Evolutionary conservation across 2,113 vertebrate genomes (phyloP), one percentile per base, ranked within the genome.

Genomic region (Trichomycterus rosablanca): DNA sequence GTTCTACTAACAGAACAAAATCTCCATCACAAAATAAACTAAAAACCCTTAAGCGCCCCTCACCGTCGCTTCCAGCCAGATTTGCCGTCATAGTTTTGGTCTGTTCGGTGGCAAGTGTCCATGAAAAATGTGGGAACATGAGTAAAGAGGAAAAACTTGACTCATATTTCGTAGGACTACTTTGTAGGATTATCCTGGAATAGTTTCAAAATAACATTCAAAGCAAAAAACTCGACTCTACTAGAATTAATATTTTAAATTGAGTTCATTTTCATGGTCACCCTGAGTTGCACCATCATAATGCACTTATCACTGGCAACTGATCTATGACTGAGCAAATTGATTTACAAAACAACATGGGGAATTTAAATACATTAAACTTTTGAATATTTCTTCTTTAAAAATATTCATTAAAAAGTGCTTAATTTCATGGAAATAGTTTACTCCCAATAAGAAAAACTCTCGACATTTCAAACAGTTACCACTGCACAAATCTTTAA

Each of bases 61-160:
- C 84, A 84, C 81, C 88, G 88, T 85, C 83, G 84, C 89, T 83
- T 83, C 89, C 88, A 91, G 89, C 88, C 89, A 92, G 87, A 93
- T 86, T 87, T 91, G 89, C 87, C 71, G 53, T 42, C 40, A 18
- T 76, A 45, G 84, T 91, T 94, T 95, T 92, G 92, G 93, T 93
- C 91, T 94, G 92, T 91, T 95, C 89, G 90, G 92, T 96, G 93
- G 90, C 91, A 90, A 94, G 89, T 92, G 92, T 90, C 88, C 83
- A 86, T 89, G 6, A 23, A 89, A 91, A 88, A 83, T 86, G 89
- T 89, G 84, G 83, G 89, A 87, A 85, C 85, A 84, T 82, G 8
- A 6, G 5, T 34, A 16, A 35, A 44, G 7, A 20, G 74, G 54
- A 71, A 79, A 63, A 74, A 72, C 44, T 80, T 67, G 69, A 70